Base-by-base conservation (phyloP, 2,888 invertebrate species). In the Cephonodes hylas region DNA sequence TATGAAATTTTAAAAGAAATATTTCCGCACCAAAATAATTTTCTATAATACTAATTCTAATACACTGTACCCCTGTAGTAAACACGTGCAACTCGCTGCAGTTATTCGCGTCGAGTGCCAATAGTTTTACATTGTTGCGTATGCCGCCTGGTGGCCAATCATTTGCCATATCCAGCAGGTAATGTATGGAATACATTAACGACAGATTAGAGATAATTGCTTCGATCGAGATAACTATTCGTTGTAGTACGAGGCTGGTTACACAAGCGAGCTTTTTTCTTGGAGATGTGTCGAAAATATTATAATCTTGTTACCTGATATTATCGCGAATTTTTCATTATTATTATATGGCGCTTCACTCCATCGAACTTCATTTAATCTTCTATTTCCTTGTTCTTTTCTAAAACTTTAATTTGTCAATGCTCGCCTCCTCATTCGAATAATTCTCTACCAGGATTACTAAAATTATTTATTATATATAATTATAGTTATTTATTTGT, bases 111-210 rank as follows among this genome's bases (percentile, higher is more conserved):
- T 31, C 53, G 4, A 53, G 53, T 18, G 18, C 53, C 53, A 53
- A 53, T 18, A 53, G 53, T 18, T 53, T 31, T 53, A 53, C 53
- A 53, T 53, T 31, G 53, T 53, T 53, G 53, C 15, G 48, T 31
- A 31, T 10, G 31, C 48, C 48, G 42, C 31, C 46, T 34, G 59
- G 60, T 60, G 42, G 60, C 25, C 53, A 42, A 60, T 60, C 48
- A 60, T 38, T 60, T 53, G 42, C 53, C 42, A 53, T 59, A 59
- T 53, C 20, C 42, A 60, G 48, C 46, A 13, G 25, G 38, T 60
- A 53, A 60, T 60, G 60, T 60, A 60, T 60, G 27, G 31, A 53
- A 53, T 53, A 53, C 18, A 53, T 53, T 31, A 31, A 53, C 27
- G 18, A 53, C 48, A 53, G 27, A 27, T 27, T 53, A 53, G 23